Conservation (phyloP, 2,888 invertebrate species). For the Smittia aterrima region DNA sequence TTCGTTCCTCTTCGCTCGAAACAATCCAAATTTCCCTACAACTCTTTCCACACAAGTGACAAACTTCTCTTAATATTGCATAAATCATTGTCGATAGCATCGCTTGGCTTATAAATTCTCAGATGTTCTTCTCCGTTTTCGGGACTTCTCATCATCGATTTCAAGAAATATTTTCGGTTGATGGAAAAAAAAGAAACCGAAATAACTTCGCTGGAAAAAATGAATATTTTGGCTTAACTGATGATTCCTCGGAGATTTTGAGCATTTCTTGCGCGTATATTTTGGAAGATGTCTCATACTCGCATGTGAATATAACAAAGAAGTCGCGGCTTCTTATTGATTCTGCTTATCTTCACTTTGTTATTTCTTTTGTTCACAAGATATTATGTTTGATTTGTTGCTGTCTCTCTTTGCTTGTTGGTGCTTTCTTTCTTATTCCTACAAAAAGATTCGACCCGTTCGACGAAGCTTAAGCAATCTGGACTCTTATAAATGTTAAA, state of each 20-base stretch:
- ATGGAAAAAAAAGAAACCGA: neutral
- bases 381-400: conserved; percentile 27
- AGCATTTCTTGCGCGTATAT: neutral
- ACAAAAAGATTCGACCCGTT: neutral
- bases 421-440: neutral
- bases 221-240: conserved; percentile 9
- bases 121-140: neutral
- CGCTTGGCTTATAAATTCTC: conserved; percentile 35
- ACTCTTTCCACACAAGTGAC: conserved; percentile 12
- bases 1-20: too few relatives aligned
- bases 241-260: conserved; percentile 14
- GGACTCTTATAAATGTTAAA: neutral
- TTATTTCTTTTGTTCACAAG: conserved; percentile 32
- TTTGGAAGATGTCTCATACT: neutral
- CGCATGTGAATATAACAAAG: conserved; percentile 17
- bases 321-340: conserved; percentile 31
- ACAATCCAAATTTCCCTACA: too few relatives aligned
- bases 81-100: conserved; percentile 39
- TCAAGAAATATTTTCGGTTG: conserved; percentile 7
- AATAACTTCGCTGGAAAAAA: conserved; percentile 21
- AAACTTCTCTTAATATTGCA: conserved; percentile 35
- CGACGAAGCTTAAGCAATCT: too few relatives aligned
- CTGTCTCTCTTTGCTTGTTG: conserved; percentile 10
- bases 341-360: conserved; percentile 21
- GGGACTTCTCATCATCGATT: conserved; percentile 5